These are phyloP conservation scores for Lontra canadensis DNA, from an alignment of 2,113 vertebrate genomes.

Conservation along the genomic window DNA sequence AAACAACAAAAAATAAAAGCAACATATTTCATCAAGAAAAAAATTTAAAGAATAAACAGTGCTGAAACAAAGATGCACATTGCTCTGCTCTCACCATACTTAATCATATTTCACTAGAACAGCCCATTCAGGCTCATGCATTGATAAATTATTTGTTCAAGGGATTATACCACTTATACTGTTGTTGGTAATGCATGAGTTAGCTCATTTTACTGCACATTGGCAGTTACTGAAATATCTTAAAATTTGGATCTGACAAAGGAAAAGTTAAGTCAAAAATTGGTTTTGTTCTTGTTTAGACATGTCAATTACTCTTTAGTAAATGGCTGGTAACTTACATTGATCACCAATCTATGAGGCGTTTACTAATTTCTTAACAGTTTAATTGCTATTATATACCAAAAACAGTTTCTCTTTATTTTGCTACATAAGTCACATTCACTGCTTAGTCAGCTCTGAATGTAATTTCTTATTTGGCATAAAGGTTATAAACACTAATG, in stretches of 20 bases:
- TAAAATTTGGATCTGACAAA: not conserved
- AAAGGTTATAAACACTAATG: not conserved
- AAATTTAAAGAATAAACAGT: not conserved
- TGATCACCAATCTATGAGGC: not conserved
- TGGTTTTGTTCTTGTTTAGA: slow-evolving; percentile 19
- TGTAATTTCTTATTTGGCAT: not conserved
- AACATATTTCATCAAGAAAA: not conserved
- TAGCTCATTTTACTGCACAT: not conserved
- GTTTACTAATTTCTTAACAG: not conserved
- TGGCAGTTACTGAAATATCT: not conserved
- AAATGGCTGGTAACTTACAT: not conserved
- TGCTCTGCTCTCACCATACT: not conserved
- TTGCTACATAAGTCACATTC: not conserved
- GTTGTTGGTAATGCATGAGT: not conserved
- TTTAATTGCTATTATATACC: not conserved
- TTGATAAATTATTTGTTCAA: not conserved
- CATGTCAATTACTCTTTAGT: not conserved
- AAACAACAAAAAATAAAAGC: not conserved
- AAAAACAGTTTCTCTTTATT: not conserved
- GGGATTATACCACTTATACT: not conserved
- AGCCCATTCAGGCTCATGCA: no score
- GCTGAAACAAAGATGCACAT: not conserved
- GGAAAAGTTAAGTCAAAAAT: not conserved
- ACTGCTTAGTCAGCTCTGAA: not conserved
- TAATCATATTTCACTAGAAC: not conserved